These are phyloP conservation scores for Caenorhabditis doughertyi DNA, from an alignment of 2,888 invertebrate genomes.

Conservation along the genomic window DNA sequence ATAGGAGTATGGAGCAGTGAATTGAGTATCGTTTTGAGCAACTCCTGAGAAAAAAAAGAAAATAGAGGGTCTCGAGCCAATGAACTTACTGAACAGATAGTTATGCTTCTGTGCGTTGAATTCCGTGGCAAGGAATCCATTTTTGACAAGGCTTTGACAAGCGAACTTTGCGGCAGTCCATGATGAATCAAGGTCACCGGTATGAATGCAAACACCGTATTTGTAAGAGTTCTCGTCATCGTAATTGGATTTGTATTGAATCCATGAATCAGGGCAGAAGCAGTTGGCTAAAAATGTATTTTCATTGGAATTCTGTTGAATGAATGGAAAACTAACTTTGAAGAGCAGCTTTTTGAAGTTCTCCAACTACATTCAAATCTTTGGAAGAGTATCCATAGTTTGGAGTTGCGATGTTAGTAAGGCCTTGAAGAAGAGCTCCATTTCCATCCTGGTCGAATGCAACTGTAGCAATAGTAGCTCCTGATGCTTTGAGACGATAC, in stretches of 20 bases:
- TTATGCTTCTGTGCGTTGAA: conserved; percentile 59
- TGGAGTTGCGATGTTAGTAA: conserved; percentile 57
- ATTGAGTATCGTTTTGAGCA: conserved; percentile 50
- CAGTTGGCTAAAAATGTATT: conserved; percentile 69
- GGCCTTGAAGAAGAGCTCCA: conserved; percentile 34
- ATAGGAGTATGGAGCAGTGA: conserved; percentile 49
- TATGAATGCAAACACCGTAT: conserved; percentile 60
- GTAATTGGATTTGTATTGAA: conserved; percentile 56
- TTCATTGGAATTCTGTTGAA: too few species aligned
- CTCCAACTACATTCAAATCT: conserved; percentile 55
- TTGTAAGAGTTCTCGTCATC: conserved; percentile 45
- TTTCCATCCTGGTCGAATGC: conserved; percentile 62
- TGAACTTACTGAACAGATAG: conserved; percentile 47
- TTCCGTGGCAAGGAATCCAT: conserved; percentile 56
- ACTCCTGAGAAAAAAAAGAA: too few species aligned
- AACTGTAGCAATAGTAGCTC: conserved; percentile 58
- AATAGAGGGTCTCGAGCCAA: not conserved
- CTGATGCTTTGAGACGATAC: conserved; percentile 56
- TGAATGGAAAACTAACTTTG: conserved; percentile 50
- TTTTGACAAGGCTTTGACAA: conserved; percentile 58
- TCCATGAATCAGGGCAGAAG: conserved; percentile 65
- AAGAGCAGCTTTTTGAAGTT: conserved; percentile 51
- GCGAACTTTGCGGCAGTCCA: conserved; percentile 68
- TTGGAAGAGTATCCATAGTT: conserved; percentile 49
- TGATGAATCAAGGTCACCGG: conserved; percentile 39